Evolutionary conservation across 2,113 vertebrate genomes (phyloP).

Genomic region (Malaclemys terrapin): DNA sequence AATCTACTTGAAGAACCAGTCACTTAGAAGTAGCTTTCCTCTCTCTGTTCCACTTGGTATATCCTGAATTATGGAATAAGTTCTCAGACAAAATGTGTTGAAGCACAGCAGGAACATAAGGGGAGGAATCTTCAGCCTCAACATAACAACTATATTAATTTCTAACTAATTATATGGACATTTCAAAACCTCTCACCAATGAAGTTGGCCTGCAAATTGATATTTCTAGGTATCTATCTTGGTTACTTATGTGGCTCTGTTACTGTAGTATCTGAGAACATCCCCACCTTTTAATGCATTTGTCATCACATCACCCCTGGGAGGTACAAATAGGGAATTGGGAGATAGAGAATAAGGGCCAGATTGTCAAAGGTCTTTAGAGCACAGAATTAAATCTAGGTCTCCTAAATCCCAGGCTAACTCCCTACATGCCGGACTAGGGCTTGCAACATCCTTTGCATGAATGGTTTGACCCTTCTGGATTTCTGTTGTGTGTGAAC

Average conservation of each 20-base stretch:
- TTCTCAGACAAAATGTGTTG: too few species aligned
- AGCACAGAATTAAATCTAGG: background rate
- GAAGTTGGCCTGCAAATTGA: too few species aligned
- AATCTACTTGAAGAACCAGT: too few species aligned
- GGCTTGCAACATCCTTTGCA: too few species aligned
- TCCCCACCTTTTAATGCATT: background rate
- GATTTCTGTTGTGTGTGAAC: background rate
- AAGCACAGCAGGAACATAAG: too few species aligned
- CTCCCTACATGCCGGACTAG: background rate
- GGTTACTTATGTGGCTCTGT: background rate
- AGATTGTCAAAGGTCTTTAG: background rate
- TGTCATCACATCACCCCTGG: background rate
- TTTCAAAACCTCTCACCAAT: too few species aligned
- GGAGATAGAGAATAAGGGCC: background rate
- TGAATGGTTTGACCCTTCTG: background rate
- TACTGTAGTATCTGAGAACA: background rate
- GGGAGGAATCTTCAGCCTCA: too few species aligned
- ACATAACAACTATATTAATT: too few species aligned
- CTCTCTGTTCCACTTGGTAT: too few species aligned
- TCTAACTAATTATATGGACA: too few species aligned
- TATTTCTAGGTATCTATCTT: background rate
- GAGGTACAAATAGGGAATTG: background rate
- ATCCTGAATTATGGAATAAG: too few species aligned
- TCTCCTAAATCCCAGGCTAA: background rate
- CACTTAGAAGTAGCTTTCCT: too few species aligned